phyloP scores from a whole-genome alignment of 2,797 vertebrate genomes.

The Harpagifer antarcticus region DNA sequence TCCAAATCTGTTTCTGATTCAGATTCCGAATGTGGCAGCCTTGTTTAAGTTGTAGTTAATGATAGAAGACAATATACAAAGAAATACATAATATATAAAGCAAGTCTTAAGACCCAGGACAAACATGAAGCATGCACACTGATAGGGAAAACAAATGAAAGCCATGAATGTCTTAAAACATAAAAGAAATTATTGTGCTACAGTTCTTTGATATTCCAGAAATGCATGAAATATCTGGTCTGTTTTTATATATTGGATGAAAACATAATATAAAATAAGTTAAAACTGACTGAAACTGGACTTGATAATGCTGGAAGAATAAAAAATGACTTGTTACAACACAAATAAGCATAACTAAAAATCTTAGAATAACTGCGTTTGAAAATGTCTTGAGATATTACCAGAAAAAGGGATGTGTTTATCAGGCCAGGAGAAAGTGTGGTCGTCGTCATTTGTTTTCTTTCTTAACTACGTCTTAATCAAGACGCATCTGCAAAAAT shows the following conservation, averaged over 20 bases:
- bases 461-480: conserved; percentile 65
- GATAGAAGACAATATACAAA: conserved; percentile 91
- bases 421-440: conserved; percentile 84
- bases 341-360: conserved; percentile 85
- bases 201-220: conserved; percentile 81
- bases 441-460: conserved; percentile 76
- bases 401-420: conserved; percentile 73
- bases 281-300: conserved; percentile 86
- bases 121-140: conserved; percentile 76
- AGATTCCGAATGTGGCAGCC: conserved; percentile 73
- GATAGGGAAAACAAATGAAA: conserved; percentile 74
- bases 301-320: conserved; percentile 89
- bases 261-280: conserved; percentile 78
- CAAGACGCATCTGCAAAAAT: conserved; percentile 84
- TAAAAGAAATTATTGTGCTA: conserved; percentile 79
- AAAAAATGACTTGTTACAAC: conserved; percentile 88
- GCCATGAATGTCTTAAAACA: conserved; percentile 84
- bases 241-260: conserved; percentile 82
- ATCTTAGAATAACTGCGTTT: conserved; percentile 76
- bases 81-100: conserved; percentile 86
- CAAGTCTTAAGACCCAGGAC: conserved; percentile 79
- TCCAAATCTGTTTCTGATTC: not conserved
- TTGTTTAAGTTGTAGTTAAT: conserved; percentile 80
- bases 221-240: conserved; percentile 74
- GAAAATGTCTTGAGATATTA: conserved; percentile 67